Evolutionary conservation across 2,797 vertebrate species (phyloP).

Genomic region (Heliangelus exortis): DNA sequence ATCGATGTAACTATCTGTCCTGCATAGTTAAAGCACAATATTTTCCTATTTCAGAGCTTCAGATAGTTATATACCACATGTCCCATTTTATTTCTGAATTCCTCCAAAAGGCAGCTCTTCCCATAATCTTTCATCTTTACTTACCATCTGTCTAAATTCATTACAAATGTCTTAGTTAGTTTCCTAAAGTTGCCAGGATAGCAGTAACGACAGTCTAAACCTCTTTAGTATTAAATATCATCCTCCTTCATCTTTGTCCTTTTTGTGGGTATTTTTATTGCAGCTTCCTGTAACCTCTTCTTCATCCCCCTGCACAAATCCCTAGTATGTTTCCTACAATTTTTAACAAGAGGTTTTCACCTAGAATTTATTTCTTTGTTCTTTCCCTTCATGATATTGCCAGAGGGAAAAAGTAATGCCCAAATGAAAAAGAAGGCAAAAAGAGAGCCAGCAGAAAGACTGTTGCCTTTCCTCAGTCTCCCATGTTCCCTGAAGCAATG

Average conservation of each 20-base stretch:
- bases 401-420: background rate
- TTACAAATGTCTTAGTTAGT: background rate
- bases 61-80: background rate
- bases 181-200: background rate
- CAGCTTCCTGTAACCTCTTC: background rate
- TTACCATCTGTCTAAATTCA: background rate
- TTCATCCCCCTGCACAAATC: background rate
- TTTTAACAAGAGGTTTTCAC: background rate
- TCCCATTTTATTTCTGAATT: background rate
- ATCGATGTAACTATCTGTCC: background rate
- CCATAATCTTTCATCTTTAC: background rate
- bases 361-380: background rate
- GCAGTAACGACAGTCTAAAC: background rate
- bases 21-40: background rate
- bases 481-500: background rate
- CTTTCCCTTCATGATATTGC: background rate
- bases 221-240: background rate
- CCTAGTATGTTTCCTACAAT: background rate
- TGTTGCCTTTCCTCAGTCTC: background rate
- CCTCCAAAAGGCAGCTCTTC: background rate
- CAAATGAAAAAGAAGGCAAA: background rate
- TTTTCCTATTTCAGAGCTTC: background rate
- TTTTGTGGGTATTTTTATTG: background rate
- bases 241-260: background rate
- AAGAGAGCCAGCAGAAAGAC: fast-evolving